Conservation (phyloP, 2,797 vertebrate genomes). For the Anguilla megastoma region DNA sequence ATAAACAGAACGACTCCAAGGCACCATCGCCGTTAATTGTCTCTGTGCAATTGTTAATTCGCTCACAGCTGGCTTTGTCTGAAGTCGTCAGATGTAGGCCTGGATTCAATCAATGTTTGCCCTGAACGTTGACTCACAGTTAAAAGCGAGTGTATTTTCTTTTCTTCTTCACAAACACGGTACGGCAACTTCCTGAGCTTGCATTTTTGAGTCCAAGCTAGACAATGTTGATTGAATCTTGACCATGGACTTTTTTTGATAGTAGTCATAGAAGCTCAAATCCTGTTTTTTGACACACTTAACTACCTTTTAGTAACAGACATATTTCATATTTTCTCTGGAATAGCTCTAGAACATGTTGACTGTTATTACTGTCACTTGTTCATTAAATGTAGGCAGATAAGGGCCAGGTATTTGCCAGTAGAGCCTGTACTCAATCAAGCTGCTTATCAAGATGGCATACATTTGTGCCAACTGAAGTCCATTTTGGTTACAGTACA, state of each 20-base stretch:
- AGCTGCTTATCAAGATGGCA: background rate
- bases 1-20: background rate
- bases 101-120: background rate
- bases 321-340: background rate
- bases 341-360: background rate
- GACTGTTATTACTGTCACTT: background rate
- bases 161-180: background rate
- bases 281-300: background rate
- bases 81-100: background rate
- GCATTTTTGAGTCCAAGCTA: background rate
- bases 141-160: background rate
- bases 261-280: background rate
- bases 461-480: background rate
- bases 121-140: background rate
- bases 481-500: background rate
- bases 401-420: background rate
- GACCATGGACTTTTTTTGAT: background rate
- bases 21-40: background rate
- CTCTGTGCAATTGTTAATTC: constrained; percentile 10
- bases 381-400: background rate
- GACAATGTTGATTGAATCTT: background rate
- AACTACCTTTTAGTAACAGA: background rate
- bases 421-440: background rate
- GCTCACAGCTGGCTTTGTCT: background rate
- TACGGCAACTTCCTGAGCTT: background rate